Conservation (phyloP, 2,113 vertebrate genomes). For the Elgaria multicarinata region DNA sequence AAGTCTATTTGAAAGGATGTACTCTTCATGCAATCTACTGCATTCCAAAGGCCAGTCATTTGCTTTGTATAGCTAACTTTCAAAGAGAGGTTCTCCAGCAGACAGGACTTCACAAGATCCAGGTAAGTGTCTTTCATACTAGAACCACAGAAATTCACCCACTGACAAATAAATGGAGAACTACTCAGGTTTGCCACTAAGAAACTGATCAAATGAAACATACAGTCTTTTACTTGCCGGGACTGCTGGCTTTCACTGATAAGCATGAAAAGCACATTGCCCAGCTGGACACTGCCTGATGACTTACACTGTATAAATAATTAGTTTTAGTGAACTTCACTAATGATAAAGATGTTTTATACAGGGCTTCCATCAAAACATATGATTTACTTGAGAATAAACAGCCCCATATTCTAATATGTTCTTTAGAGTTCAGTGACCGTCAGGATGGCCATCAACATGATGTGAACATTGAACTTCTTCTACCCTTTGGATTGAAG, state of each 20-base stretch:
- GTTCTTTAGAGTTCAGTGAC: conserved; percentile 10
- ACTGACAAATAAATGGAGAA: not conserved
- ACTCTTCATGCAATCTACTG: not conserved
- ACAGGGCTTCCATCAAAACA: not conserved
- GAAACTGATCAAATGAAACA: not conserved
- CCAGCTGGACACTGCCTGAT: not conserved
- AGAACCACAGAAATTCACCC: conserved; percentile 24
- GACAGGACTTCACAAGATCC: not conserved
- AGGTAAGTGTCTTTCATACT: not conserved
- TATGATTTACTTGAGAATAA: conserved; percentile 12
- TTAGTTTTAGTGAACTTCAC: not conserved
- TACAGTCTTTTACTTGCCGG: not conserved
- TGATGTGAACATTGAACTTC: conserved; percentile 8
- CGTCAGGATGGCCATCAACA: not conserved
- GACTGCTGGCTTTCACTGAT: not conserved
- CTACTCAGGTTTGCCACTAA: not conserved
- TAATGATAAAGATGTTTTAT: not conserved
- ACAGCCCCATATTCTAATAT: not conserved
- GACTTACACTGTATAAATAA: conserved; percentile 16
- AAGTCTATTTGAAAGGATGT: not conserved
- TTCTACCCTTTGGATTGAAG: not conserved
- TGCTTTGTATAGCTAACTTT: not conserved
- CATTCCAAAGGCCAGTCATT: conserved; percentile 15
- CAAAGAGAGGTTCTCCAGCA: not conserved
- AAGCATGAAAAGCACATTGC: conserved; percentile 27